Evolutionary conservation across 2,113 vertebrate species (phyloP), one percentile per base, ranked within the genome.

Genomic region (Anguilla japonica): DNA sequence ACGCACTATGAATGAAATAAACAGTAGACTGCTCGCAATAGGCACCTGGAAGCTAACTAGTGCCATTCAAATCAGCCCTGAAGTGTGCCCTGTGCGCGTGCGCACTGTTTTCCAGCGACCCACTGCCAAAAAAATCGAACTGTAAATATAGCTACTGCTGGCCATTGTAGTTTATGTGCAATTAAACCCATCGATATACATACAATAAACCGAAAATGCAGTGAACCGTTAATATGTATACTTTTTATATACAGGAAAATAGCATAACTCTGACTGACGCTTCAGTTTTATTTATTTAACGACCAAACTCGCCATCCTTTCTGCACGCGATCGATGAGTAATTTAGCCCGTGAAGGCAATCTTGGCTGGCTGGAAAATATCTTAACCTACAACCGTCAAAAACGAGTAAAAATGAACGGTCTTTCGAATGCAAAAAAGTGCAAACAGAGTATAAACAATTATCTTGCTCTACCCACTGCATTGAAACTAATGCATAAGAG

Each of bases 71-170:
- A 79, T 60, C 79, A 87, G 91, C 90, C 91, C 34, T 91, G 87
- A 92, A 92, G 92, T 88, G 85, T 78, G 81, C 79, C 85, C 82
- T 90, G 79, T 80, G 83, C 88, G 81, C 93, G 89, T 93, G 93
- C 94, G 93, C 90, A 87, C 1, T 85, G 46, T 14, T 90, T 34
- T 79, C 71, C 63, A 53, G 87, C 87, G 53, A 87, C 89, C 82
- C 90, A 90, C 92, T 90, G 88, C 90, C 91, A 87, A 95, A 93
- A 93, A 91, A 90, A 90, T 90, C 91, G 90, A 93, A 94, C 91
- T 91, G 91, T 92, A 91, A 95, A 95, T 94, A 94, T 93, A 93
- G 92, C 91, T 85, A 29, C 20, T 67, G 60, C 20, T 67, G 18
- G 18, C 4, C 60, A 56, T 89, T 85, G 88, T 86, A 85, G 86